Percentiles rank a stretch among this genome's conserved stretches.
Conservation (phyloP, 1,140 invertebrate genomes). For the Oryctes rhinoceros region DNA sequence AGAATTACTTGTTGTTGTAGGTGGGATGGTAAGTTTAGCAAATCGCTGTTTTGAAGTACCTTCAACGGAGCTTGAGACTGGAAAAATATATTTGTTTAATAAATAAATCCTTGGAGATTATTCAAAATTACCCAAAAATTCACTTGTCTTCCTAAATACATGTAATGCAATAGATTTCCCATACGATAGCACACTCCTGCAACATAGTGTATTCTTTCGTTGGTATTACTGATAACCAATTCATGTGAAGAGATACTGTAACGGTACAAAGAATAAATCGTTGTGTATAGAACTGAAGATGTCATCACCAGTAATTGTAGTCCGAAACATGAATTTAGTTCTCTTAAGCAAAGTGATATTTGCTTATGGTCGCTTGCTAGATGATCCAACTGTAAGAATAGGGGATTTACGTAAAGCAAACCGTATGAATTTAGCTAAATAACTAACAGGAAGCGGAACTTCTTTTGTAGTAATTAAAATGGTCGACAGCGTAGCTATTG, state of each 20-base stretch:
- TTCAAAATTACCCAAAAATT: background rate
- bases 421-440: background rate
- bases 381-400: constrained; percentile 13
- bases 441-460: background rate
- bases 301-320: constrained; percentile 24
- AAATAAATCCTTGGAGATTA: background rate
- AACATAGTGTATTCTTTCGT: constrained; percentile 31
- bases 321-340: constrained; percentile 29
- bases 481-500: background rate
- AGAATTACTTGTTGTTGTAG: constrained; percentile 33
- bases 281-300: constrained; percentile 8
- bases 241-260: constrained; percentile 21
- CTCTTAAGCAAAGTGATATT: constrained; percentile 14
- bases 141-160: constrained; percentile 29
- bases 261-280: constrained; percentile 27
- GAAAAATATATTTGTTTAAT: constrained; percentile 21
- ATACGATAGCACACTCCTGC: constrained; percentile 20
- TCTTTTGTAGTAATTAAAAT: background rate
- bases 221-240: constrained; percentile 9
- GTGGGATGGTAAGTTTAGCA: constrained; percentile 7
- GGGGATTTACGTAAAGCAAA: background rate
- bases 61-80: constrained; percentile 33
- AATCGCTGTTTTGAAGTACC: constrained; percentile 13
- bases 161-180: constrained; percentile 25
- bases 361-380: constrained; percentile 1